phyloP scores from a whole-genome alignment of 2,113 vertebrate species.

The Silurus meridionalis region DNA sequence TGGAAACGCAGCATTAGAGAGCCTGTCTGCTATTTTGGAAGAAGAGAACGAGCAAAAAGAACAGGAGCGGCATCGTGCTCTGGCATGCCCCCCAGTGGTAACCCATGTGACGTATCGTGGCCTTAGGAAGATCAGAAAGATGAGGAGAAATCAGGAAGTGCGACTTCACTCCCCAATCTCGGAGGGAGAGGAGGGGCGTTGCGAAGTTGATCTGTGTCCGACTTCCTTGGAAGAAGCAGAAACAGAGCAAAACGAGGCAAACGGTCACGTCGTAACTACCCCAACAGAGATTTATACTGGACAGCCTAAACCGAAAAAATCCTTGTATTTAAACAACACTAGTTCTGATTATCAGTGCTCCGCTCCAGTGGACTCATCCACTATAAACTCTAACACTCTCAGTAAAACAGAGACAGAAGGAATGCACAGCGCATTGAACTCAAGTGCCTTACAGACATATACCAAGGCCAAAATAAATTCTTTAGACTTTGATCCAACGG shows the following conservation, averaged over 20 bases:
- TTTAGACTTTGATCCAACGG: not conserved
- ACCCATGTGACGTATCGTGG: constrained; percentile 60
- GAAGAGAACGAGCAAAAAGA: not conserved
- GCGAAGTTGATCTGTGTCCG: not conserved
- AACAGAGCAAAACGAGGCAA: not conserved
- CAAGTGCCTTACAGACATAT: constrained; percentile 47
- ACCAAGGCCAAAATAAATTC: constrained; percentile 19
- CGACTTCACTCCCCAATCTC: constrained; percentile 46
- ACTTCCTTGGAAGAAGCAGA: not conserved
- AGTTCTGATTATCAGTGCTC: not conserved
- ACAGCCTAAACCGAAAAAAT: not conserved
- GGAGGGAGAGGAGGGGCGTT: constrained; percentile 45
- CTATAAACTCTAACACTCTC: not conserved
- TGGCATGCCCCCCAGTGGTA: constrained; percentile 56
- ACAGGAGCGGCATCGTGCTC: constrained; percentile 41
- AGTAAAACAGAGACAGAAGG: constrained; percentile 25
- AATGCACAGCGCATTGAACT: constrained; percentile 4
- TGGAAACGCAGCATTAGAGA: constrained; percentile 2
- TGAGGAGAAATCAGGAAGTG: constrained; percentile 48
- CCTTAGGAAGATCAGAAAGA: constrained; percentile 48
- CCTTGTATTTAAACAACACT: not conserved
- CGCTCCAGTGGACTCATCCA: not conserved
- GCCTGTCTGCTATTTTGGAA: not conserved
- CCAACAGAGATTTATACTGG: constrained; percentile 1
- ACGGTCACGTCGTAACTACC: not conserved